Base-by-base conservation (phyloP, 2,113 vertebrate species). In the Camelus bactrianus region DNA sequence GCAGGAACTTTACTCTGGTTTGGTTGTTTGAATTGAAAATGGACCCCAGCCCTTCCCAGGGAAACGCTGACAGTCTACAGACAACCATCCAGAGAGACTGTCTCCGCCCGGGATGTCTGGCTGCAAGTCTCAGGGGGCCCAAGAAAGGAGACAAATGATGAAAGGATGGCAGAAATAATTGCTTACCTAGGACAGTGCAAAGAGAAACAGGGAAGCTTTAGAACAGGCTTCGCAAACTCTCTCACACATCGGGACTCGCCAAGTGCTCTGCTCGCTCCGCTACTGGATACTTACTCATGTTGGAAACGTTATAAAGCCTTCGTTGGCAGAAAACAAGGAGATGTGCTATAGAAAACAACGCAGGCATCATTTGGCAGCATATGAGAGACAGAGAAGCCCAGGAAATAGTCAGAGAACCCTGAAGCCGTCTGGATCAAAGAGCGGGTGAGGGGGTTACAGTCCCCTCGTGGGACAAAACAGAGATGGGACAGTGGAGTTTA, bases 11-110 rank as follows among this genome's bases (percentile, higher is more conserved):
- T 52, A 58, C 89, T 92, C 95, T 67, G 89, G 73, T 22, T 50
- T 22, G 16, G n/a, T 60, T 97, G 96, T 97, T 97, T 97, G 95
- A 89, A 52, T 67, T 95, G 77, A 32, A 28, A 65, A 24, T 77
- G 58, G 77, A 94, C 79, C 4, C 24, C 48, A 1, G 58, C 87
- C 92, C 96, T 76, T 56, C 96, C 97, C 87, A 16, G 88, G 94
- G 81, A 84, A 69, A 67, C 1, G 0, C 22, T 62, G 84, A 50
- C 52, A 28, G 80, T 32, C 48, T 15, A 46, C 65, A 48, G 88
- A 69, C 75, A 46, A 16, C 72, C 96, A 76, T 58, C 89, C 67
- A 8, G 89, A 89, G 54, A 42, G 86, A 52, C 60, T 17, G 15
- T 72, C 91, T 92, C 82, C 0, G 8, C n/a, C 9, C 38, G 38